Evolutionary conservation across 2,888 invertebrate genomes (phyloP), one percentile per base, ranked within the genome.

Genomic region (Xestia c-nigrum): DNA sequence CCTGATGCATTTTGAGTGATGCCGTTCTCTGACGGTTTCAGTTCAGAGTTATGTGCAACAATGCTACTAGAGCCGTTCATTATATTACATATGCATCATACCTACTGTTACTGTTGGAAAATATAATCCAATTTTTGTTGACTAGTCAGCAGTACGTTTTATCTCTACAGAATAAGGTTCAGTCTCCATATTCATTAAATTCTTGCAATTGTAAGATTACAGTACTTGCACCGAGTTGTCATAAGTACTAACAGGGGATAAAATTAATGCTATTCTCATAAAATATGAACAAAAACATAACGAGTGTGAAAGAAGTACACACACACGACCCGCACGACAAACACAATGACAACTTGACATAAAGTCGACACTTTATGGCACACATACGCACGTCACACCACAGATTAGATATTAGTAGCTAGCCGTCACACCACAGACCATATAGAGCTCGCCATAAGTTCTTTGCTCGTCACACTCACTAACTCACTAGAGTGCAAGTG

Each of bases 11-110:
- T 92, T 86, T 91, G 92, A 55, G 87, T 87, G 72, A 89, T 87
- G 81, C 90, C 89, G 87, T 90, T 91, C 72, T 91, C 91, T 74
- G 92, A 85, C 81, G 91, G 84, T 72, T 91, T 90, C 76, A 92
- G 75, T 77, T 93, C 92, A 55, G 94, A 89, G 87, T 89, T 92
- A 75, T 91, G 92, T 78, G 92, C 88, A 81, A 91, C 90, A 79
- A 93, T 84, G 87, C 92, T 92, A 86, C 91, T 93, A 74, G 92
- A 90, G 83, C 92, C 93, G 89, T 94, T 95, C 95, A 96, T 95
- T 89, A 89, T 94, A 85, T 83, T 74, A 83, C 76, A 68, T 76
- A 72, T 74, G 76, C 83, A 73, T 79, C 83, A 81, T 85, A 81
- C 75, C 75, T 85, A 76, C 52, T 77, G 72, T 76, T 78, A 73